Percentiles rank a stretch among this genome's conserved stretches.
Evolutionary conservation across 2,888 invertebrate species (phyloP).

Genomic region (Drosophila paramelanica): DNA sequence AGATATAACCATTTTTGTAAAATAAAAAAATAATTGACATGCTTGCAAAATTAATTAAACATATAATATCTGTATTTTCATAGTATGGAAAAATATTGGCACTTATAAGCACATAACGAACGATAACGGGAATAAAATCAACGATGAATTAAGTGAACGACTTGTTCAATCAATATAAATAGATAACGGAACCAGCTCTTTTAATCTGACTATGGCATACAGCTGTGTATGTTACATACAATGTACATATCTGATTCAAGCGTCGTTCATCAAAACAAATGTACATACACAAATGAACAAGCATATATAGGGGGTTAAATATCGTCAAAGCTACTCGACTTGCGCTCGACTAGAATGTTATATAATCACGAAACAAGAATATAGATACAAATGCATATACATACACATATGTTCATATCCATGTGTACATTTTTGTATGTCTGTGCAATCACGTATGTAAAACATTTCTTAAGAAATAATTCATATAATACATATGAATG

Average conservation of each 20-base stretch:
- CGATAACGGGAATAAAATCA: background rate
- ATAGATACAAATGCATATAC: background rate
- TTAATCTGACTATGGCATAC: background rate
- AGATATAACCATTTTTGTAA: too few relatives aligned
- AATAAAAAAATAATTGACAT: too few relatives aligned
- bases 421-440: background rate
- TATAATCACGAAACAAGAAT: slow-evolving; percentile 27
- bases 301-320: slow-evolving; percentile 2
- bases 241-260: slow-evolving; percentile 4
- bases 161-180: background rate
- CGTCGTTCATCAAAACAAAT: slow-evolving; percentile 21
- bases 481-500: slow-evolving; percentile 2
- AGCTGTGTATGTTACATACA: background rate
- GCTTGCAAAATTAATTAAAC: too few relatives aligned
- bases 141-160: background rate
- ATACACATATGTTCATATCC: background rate
- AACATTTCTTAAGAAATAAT: slow-evolving; percentile 16
- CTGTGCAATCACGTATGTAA: slow-evolving; percentile 6
- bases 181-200: background rate
- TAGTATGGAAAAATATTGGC: too few relatives aligned
- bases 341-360: slow-evolving; percentile 24
- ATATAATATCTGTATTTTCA: too few relatives aligned
- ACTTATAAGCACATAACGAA: background rate
- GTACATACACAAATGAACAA: background rate
- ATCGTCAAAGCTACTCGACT: slow-evolving; percentile 29